phyloP scores from a whole-genome alignment of 2,888 invertebrate species.

The Noctua comes region DNA sequence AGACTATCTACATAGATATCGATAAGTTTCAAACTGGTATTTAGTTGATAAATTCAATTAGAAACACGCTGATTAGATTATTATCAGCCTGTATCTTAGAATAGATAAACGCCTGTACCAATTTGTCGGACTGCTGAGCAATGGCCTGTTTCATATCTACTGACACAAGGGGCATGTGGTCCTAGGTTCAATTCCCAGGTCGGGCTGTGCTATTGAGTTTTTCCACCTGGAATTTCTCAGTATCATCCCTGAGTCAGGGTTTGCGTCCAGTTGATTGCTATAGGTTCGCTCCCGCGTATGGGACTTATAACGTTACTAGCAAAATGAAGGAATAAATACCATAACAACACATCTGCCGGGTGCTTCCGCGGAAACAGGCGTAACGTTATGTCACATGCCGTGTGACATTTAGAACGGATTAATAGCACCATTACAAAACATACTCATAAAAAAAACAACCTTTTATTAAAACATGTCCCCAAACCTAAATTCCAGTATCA shows the following conservation, averaged over 20 bases:
- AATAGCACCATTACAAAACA: not conserved
- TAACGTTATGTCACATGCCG: not conserved
- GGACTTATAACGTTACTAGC: not conserved
- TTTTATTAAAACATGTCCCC: constrained; percentile 17
- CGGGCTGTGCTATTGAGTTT: not conserved
- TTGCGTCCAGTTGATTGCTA: not conserved
- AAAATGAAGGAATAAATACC: not conserved
- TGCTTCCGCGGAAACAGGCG: not conserved
- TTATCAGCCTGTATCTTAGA: not conserved
- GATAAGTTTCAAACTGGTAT: not conserved
- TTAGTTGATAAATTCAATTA: not conserved
- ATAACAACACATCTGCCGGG: too few species aligned
- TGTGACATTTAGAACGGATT: not conserved
- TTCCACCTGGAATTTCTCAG: not conserved
- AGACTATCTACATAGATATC: not conserved
- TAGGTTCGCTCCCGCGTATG: not conserved
- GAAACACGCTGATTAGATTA: not conserved
- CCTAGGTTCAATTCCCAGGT: not conserved
- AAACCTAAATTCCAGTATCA: constrained; percentile 44
- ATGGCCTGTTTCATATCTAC: not conserved
- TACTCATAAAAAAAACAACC: not conserved
- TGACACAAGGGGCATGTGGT: not conserved
- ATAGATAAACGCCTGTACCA: not conserved
- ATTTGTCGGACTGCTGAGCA: not conserved
- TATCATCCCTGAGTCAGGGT: not conserved